Evolutionary conservation across 2,797 vertebrate genomes (phyloP), one percentile per base, ranked within the genome.

Genomic region (Syncerus caffer): DNA sequence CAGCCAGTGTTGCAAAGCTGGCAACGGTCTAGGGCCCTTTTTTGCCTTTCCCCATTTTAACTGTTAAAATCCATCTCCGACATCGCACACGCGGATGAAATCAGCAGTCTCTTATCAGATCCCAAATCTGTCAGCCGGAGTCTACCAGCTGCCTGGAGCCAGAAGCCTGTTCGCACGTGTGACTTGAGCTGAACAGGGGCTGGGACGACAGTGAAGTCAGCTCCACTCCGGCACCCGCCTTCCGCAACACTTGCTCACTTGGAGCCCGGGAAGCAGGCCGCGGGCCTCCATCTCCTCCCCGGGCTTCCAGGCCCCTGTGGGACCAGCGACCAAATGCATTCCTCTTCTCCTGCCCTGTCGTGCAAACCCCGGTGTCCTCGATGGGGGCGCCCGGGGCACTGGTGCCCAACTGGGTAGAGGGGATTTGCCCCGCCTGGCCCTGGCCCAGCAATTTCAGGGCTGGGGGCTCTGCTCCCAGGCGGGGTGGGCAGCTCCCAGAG

Each of bases 181-280:
- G 96, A 95, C 95, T 97, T 62, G 95, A 96, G 97, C 92, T 97
- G 97, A 71, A 60, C 88, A 90, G 88, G 95, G 97, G 88, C 57
- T 12, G 85, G 95, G 96, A 95, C 93, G 85, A 31, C 90, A 82
- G 57, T 1, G 0, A 89, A 91, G 91, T 85, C 97, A 97, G 95
- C 91, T 95, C 82, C 4, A 19, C 47, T 93, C 97, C 95, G 96
- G 90, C 96, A 93, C 60, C 92, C 15, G 62, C 11, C 0, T 27
- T 78, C 96, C 95, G 83, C 90, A 95, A 97, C 97, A 86, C 53
- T 97, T 98, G 98, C 98, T 98, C 98, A 95, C 74, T 98, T 97
- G 19, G 55, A 74, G 96, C 19, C 16, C 0, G 0, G 74, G 83
- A 90, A 87, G 86, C 93, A 50, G 83, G 17, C 64, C 0, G 0